A percentile compares a stretch with the other conserved stretches of the same genome.
phyloP scores from a whole-genome alignment of 2,113 vertebrate species.

The Chiloscyllium plagiosum region DNA sequence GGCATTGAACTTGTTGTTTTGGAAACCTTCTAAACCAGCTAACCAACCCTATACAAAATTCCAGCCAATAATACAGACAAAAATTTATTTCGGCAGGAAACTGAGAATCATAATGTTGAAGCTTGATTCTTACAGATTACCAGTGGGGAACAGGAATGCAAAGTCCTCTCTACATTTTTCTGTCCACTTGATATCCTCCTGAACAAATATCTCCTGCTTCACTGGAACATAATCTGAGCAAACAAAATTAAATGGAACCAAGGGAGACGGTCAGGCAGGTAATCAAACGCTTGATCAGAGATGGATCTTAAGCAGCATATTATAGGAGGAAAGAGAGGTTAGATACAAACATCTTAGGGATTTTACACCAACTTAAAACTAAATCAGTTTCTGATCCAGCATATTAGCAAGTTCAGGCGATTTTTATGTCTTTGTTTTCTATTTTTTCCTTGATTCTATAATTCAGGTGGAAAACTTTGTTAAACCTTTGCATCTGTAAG shows the following conservation, averaged over 20 bases:
- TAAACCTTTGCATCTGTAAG: not conserved
- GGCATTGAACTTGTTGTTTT: too few relatives aligned
- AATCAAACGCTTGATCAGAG: not conserved
- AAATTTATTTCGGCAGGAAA: not conserved
- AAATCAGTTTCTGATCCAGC: not conserved
- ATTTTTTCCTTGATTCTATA: not conserved
- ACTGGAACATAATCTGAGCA: not conserved
- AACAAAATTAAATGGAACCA: not conserved
- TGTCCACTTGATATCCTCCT: not conserved
- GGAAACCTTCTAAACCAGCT: too few relatives aligned
- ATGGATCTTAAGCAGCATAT: not conserved
- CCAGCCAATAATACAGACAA: not conserved
- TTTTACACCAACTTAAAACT: not conserved
- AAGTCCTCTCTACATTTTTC: not conserved
- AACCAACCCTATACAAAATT: not conserved
- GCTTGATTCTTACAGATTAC: not conserved
- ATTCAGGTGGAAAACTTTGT: not conserved
- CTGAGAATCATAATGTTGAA: not conserved
- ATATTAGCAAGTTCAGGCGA: not conserved
- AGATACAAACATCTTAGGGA: not conserved
- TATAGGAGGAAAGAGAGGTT: not conserved
- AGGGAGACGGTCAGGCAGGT: not conserved
- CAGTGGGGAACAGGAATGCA: not conserved
- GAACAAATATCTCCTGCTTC: not conserved
- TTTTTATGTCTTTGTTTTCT: not conserved